Evolutionary conservation across 2,888 invertebrate genomes (phyloP), one percentile per base, ranked within the genome.

Genomic region (Drosophila affinis): DNA sequence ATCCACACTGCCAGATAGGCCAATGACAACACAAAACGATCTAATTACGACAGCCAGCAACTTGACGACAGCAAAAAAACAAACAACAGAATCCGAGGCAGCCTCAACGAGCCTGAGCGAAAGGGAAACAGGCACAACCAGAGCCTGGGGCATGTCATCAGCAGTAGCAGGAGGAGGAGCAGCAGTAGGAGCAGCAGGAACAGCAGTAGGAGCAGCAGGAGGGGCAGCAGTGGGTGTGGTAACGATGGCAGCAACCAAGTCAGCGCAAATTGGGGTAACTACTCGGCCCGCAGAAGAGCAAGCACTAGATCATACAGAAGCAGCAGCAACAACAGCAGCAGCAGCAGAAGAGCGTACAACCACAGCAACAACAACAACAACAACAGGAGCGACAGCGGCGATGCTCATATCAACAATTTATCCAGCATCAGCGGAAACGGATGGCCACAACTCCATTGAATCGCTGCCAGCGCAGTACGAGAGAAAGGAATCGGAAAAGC

Each of bases 11-110:
- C 73, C 79, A 85, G 88, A 87, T 88, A 85, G 79, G 63, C 79
- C 83, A 80, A 81, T 80, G 86, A 76, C 88, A 81, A 79, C 88
- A 83, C 79, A 81, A 81, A 85, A 86, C 77, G 86, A 89, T 89
- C 88, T 79, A 86, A 86, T 80, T 82, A 77, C 78, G 82, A 75
- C 79, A 78, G 76, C 73, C 79, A 76, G 59, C 79, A 78, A 76
- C 83, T 69, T 76, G 77, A 75, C 71, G 70, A 73, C 81, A 68
- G 76, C 75, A 62, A 76, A 85, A 75, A 75, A 65, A 57, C 74
- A 78, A 44, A 56, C 71, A 64, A 47, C 52, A 53, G 47, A 62
- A 70, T 52, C 51, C 32, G 53, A 62, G 52, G 21, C 59, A 60
- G 21, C 48, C 45, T 49, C 75, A 63, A 59, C 69, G 45, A 55